Evolutionary conservation across 2,797 vertebrate species (phyloP).

Genomic region (Anas capensis): DNA sequence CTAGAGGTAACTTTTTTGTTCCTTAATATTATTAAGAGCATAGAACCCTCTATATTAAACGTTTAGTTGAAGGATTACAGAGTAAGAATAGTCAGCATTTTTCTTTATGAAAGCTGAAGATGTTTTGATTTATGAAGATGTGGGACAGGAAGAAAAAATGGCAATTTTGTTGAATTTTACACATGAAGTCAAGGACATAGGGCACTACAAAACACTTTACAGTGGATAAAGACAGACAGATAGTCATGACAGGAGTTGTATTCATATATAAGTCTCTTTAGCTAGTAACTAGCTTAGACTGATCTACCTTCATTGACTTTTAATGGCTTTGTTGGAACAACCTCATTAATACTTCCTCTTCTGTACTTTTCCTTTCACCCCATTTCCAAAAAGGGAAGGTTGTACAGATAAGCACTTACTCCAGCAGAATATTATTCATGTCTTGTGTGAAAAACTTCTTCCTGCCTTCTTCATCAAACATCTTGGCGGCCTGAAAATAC

Average conservation of each 20-base stretch:
- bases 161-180: slow-evolving; percentile 8
- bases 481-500: slow-evolving; percentile 89
- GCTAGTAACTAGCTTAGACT: slow-evolving; percentile 51
- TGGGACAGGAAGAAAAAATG: neutral
- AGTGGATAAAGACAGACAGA: slow-evolving; percentile 32
- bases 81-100: neutral
- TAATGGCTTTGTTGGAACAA: slow-evolving; percentile 60
- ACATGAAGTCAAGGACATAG: slow-evolving; percentile 35
- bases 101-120: slow-evolving; percentile 2
- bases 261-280: slow-evolving; percentile 17
- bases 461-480: slow-evolving; percentile 96
- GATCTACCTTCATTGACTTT: slow-evolving; percentile 68
- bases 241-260: slow-evolving; percentile 9
- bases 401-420: slow-evolving; percentile 88
- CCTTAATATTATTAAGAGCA: neutral
- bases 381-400: slow-evolving; percentile 62
- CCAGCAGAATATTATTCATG: slow-evolving; percentile 99
- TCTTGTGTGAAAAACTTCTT: slow-evolving; percentile 99
- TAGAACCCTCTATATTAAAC: neutral
- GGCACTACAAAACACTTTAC: slow-evolving; percentile 45
- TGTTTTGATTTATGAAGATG: neutral
- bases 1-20: neutral
- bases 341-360: slow-evolving; percentile 63
- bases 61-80: neutral
- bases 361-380: slow-evolving; percentile 59